phyloP scores from a whole-genome alignment of 2,113 vertebrate species.

The Gasterosteus aculeatus region DNA sequence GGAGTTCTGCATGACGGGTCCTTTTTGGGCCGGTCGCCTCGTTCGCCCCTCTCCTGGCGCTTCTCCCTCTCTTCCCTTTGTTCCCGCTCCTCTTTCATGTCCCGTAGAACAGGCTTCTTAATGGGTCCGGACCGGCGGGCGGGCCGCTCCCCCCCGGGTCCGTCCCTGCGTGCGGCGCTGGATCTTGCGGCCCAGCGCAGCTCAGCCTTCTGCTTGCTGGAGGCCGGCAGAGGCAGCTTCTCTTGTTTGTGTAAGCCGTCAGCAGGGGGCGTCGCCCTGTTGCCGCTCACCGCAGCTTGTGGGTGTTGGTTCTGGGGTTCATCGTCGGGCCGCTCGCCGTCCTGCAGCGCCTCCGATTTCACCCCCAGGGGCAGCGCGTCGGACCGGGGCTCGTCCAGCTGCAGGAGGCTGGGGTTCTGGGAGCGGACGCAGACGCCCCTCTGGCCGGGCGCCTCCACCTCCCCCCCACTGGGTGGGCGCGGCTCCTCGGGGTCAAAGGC shows the following conservation, averaged over 20 bases:
- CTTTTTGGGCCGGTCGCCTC: slow-evolving; percentile 85
- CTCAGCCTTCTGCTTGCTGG: slow-evolving; percentile 91
- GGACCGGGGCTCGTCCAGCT: slow-evolving; percentile 88
- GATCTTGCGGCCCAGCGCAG: slow-evolving; percentile 93
- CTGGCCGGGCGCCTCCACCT: slow-evolving; percentile 82
- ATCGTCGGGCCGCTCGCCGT: slow-evolving; percentile 86
- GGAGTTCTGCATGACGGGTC: slow-evolving; percentile 73
- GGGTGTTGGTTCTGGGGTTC: slow-evolving; percentile 88
- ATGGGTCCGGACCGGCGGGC: slow-evolving; percentile 95
- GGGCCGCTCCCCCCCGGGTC: slow-evolving; percentile 86
- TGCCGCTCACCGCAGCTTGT: slow-evolving; percentile 67
- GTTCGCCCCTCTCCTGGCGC: slow-evolving; percentile 82
- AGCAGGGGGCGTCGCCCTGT: slow-evolving; percentile 79
- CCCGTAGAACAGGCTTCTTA: slow-evolving; percentile 95
- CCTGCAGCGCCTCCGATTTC: slow-evolving; percentile 83
- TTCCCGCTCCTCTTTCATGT: slow-evolving; percentile 98
- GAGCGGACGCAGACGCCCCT: slow-evolving; percentile 83
- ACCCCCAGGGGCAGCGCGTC: slow-evolving; percentile 78
- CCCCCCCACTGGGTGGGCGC: slow-evolving; percentile 83
- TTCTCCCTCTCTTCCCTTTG: slow-evolving; percentile 93
- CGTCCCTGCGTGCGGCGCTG: slow-evolving; percentile 87
- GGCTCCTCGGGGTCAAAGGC: slow-evolving; percentile 84
- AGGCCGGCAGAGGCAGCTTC: slow-evolving; percentile 80
- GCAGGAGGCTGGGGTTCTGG: slow-evolving; percentile 89
- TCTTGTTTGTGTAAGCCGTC: slow-evolving; percentile 86